Base-by-base conservation (phyloP, 2,888 invertebrate genomes). In the Aproaerema taeniolella region DNA sequence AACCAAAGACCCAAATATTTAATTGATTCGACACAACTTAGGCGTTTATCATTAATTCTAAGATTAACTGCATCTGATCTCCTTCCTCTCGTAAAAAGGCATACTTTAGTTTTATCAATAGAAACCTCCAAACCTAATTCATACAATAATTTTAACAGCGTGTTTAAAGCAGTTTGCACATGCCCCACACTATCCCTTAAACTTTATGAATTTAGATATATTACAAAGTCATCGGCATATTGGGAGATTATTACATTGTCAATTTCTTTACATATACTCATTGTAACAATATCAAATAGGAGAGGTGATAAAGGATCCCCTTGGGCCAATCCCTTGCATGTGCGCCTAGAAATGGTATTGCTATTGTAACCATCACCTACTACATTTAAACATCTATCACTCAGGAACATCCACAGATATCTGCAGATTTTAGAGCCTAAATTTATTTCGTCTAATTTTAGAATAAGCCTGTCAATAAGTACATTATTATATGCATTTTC, bases 1-100 rank as follows among this genome's bases (percentile, higher is more conserved):
- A 61, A 24, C 56, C 57, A 56, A n/a, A 58, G 3, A 9, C 56
- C 55, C 11, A 61, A 31, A 40, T 58, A 59, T 41, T 52, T 61
- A 1, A 51, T 37, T 36, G 10, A 24, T 4, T 49, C 29, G 2
- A 46, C 40, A 8, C 24, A 2, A 8, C 37, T 11, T 17, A 56
- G n/a, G 5, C 2, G 1, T 5, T 3, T n/a, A 31, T 34, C 25
- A 13, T 43, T 45, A 13, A 53, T 31, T 12, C 14, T 32, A 2
- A 54, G 5, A 20, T 30, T 24, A 5, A 48, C 5, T 25, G 26
- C 0, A 2, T 41, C n/a, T 29, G 34, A 41, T 2, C 24, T 39
- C 5, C 30, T 28, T 5, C 47, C 47, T 32, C 40, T 52, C 5
- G 10, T 43, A 37, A 56, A 57, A 1, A 55, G 9, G 42, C 50